Percentiles rank a stretch among this genome's conserved stretches.
Evolutionary conservation across 2,888 invertebrate genomes (phyloP).

Genomic region (Imbricaverruca yamaguchii): DNA sequence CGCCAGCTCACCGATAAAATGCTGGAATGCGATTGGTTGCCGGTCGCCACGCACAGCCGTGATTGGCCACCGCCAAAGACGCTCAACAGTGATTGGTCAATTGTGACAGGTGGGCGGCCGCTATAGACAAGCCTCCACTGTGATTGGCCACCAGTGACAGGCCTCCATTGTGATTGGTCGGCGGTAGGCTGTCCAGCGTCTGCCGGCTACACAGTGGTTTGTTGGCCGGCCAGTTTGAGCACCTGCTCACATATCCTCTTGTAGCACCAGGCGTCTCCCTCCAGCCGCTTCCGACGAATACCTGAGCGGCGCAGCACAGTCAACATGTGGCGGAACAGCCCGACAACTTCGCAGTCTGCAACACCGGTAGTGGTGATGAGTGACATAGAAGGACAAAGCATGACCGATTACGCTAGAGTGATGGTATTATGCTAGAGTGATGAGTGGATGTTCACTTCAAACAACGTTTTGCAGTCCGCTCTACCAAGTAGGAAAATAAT

Average conservation of each 20-base stretch:
- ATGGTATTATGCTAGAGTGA: no score
- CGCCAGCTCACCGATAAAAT: no score
- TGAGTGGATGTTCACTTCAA: no score
- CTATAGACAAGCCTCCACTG: not conserved
- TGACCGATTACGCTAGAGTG: no score
- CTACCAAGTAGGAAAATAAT: no score
- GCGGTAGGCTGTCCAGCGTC: not conserved
- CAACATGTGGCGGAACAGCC: no score
- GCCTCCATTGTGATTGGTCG: not conserved
- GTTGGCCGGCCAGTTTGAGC: not conserved
- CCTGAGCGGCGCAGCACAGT: not conserved
- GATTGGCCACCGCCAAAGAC: not conserved
- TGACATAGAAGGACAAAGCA: no score
- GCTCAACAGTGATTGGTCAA: no score
- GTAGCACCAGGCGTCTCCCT: conserved; percentile 17
- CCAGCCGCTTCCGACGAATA: conserved; percentile 12
- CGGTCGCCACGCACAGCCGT: not conserved
- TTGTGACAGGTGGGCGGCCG: no score
- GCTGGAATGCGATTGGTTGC: not conserved
- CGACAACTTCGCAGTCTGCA: no score
- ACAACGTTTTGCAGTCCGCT: no score
- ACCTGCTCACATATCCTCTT: conserved; percentile 20
- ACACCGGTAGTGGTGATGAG: no score
- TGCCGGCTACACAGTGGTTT: not conserved
- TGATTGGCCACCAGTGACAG: not conserved